A percentile compares a stretch with the other conserved stretches of the same genome.
phyloP scores from a whole-genome alignment of 2,113 vertebrate genomes.

The Clarias batrachus region DNA sequence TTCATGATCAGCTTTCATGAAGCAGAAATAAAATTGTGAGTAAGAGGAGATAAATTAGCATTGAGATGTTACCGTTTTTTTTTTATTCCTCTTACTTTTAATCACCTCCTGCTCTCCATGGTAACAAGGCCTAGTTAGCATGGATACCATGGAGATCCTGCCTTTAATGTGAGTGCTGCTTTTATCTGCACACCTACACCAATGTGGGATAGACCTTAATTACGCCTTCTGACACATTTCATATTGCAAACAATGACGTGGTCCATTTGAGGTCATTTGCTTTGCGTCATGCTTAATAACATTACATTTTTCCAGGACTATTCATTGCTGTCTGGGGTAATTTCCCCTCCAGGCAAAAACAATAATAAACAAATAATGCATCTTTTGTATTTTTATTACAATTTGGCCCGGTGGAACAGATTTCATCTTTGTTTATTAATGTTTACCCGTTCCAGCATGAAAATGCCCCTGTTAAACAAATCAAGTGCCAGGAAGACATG shows the following conservation, averaged over 20 bases:
- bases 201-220: constrained; percentile 46
- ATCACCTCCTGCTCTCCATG: constrained; percentile 67
- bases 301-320: not conserved
- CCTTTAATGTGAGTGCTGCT: constrained; percentile 73
- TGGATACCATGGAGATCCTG: constrained; percentile 72
- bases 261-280: not conserved
- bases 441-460: not conserved
- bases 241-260: constrained; percentile 2
- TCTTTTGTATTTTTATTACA: not conserved
- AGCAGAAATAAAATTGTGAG: not conserved
- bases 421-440: not conserved
- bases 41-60: constrained; percentile 37
- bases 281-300: not conserved
- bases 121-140: constrained; percentile 66
- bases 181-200: constrained; percentile 69
- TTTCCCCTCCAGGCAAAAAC: not conserved
- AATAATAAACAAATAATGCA: not conserved
- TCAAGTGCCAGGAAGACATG: too few species aligned
- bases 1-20: not conserved
- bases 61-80: constrained; percentile 42
- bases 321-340: not conserved
- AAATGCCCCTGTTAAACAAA: too few species aligned
- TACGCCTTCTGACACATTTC: constrained; percentile 1
- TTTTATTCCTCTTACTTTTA: constrained; percentile 45
- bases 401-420: not conserved